Conservation (phyloP, 2,797 vertebrate genomes). For the Emys orbicularis region DNA sequence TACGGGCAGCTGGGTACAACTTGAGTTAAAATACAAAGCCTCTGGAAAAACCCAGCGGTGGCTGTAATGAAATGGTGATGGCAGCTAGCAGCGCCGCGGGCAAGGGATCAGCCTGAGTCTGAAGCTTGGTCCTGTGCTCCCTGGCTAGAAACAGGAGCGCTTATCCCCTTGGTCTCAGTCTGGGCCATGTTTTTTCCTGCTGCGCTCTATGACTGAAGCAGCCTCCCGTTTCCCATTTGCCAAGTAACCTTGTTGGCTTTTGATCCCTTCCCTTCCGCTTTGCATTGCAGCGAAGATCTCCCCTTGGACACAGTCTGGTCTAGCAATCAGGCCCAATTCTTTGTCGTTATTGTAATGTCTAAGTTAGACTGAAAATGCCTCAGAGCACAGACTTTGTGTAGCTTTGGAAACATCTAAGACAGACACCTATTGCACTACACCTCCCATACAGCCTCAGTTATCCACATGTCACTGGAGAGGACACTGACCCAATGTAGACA, state of each 20-base stretch:
- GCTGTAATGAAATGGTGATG: not conserved
- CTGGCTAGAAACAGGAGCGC: not conserved
- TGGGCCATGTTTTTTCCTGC: not conserved
- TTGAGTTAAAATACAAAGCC: not conserved
- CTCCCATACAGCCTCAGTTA: not conserved
- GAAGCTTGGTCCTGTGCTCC: not conserved
- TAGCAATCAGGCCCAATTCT: not conserved
- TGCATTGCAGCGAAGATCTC: not conserved
- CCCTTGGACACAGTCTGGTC: not conserved
- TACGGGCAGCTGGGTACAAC: not conserved
- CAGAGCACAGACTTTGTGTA: not conserved
- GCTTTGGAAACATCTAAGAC: not conserved
- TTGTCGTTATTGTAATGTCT: not conserved
- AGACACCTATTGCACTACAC: not conserved
- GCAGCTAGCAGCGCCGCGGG: not conserved
- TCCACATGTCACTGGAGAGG: not conserved
- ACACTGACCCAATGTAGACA: accelerated
- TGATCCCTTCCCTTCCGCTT: not conserved
- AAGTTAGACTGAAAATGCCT: not conserved
- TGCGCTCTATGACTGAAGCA: not conserved
- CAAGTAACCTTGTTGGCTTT: accelerated
- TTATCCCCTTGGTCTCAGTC: not conserved
- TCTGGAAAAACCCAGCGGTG: not conserved
- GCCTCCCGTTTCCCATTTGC: not conserved
- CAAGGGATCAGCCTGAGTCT: not conserved